Base-by-base conservation (phyloP, 2,797 vertebrate genomes). In the Orientallactaga sibirica region DNA sequence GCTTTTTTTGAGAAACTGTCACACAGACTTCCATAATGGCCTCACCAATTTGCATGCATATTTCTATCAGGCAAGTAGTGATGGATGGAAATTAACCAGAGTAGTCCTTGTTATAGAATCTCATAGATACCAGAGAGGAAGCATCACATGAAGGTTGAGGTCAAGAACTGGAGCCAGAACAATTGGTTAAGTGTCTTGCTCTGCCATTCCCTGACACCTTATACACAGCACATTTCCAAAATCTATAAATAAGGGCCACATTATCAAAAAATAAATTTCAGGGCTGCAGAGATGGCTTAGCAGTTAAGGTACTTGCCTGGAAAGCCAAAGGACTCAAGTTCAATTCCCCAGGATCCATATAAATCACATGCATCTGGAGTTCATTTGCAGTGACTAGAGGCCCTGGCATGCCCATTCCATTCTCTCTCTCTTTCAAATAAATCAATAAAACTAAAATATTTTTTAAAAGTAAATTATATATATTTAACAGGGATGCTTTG, bases 121-220 rank as follows among this genome's bases (percentile, higher is more conserved):
- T 18, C 22, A 37, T 1, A 82, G 62, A 19, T 80, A 61, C 55
- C 52, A 48, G n/a, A 79, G 62, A 48, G 4, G 2, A 70, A 75
- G 11, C 0, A 0, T 6, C 3, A 24, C 11, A 3, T 7, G 9
- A 68, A 73, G 8, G 22, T 67, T 48, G 43, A 67, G 25, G 24
- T 62, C 8, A 29, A 80, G 27, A 4, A 82, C n/a, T 14, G 0
- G 43, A 85, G 15, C 6, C 74, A 76, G 20, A 79, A 8, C 7
- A 66, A 22, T 82, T 71, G 19, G 48, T 25, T 86, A 37, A 52
- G 16, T 71, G 70, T 93, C 43, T 76, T 75, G 43, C 55, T 75
- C 37, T 20, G 14, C n/a, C 48, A 5, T 20, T 73, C 29, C 20
- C 1, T 86, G 29, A 12, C 4, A 24, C 58, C 3, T 41, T 81